These are phyloP conservation scores for Enteromius viviparus DNA, from an alignment of 2,797 vertebrate species.

Conservation along the genomic window DNA sequence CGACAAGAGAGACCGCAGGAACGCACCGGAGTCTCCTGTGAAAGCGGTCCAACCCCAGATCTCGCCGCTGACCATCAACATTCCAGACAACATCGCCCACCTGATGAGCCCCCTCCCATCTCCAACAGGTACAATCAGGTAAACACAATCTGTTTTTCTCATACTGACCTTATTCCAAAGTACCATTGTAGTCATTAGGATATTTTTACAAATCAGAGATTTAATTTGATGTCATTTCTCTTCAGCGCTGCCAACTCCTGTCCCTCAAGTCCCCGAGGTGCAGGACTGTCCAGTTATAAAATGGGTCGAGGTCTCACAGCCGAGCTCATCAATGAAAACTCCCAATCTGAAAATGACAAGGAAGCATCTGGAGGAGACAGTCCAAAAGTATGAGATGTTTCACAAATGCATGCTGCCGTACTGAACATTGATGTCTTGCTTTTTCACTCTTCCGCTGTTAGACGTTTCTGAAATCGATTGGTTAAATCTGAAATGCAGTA, in stretches of 20 bases:
- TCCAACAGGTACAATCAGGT: constrained; percentile 97
- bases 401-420: not conserved
- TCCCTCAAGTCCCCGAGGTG: constrained; percentile 95
- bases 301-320: constrained; percentile 88
- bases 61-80: constrained; percentile 97
- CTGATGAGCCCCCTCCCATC: constrained; percentile 97
- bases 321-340: constrained; percentile 93
- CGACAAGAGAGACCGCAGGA: constrained; percentile 90
- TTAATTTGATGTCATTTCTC: not conserved
- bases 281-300: constrained; percentile 94
- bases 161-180: not conserved
- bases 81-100: constrained; percentile 97
- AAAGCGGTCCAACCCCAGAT: constrained; percentile 94
- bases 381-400: constrained; percentile 85
- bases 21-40: constrained; percentile 89
- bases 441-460: not conserved
- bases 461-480: not conserved
- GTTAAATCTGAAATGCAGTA: not conserved
- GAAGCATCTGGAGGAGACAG: constrained; percentile 97
- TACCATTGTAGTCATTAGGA: too few relatives aligned
- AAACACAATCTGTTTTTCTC: constrained; percentile 31
- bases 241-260: constrained; percentile 96
- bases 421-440: not conserved
- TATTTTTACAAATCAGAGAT: not conserved
- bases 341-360: constrained; percentile 96